phyloP scores from a whole-genome alignment of 2,888 invertebrate genomes.

The Cosmorhoe ocellata region DNA sequence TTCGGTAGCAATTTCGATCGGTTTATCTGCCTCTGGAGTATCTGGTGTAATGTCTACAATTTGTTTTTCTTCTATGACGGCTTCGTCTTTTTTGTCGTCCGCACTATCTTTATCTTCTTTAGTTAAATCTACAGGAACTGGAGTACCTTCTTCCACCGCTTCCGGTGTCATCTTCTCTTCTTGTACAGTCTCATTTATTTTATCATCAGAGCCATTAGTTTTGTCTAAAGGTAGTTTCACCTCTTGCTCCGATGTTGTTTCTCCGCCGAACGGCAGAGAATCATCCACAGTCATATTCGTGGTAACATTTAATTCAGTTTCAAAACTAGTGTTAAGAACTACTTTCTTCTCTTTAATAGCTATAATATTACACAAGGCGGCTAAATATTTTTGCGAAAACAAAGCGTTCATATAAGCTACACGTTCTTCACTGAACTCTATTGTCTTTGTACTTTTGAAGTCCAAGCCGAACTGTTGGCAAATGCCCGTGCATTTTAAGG shows the following conservation, averaged over 20 bases:
- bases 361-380: conserved; percentile 90
- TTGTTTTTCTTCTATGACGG: conserved; percentile 50
- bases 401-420: conserved; percentile 84
- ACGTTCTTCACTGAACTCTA: conserved; percentile 73
- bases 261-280: conserved; percentile 56
- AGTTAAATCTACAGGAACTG: conserved; percentile 51
- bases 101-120: conserved; percentile 55
- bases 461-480: conserved; percentile 84
- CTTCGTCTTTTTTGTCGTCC: conserved; percentile 56
- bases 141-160: conserved; percentile 45
- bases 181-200: conserved; percentile 57
- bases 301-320: conserved; percentile 75
- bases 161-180: conserved; percentile 57
- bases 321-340: conserved; percentile 84
- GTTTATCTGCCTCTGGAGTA: conserved; percentile 48
- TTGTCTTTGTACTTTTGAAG: conserved; percentile 81
- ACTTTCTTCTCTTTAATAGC: conserved; percentile 86
- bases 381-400: conserved; percentile 86
- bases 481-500: conserved; percentile 83
- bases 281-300: conserved; percentile 72
- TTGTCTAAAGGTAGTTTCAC: conserved; percentile 62
- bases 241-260: conserved; percentile 63
- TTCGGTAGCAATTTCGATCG: conserved; percentile 45
- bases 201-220: conserved; percentile 60
- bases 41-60: conserved; percentile 39